These are phyloP conservation scores for Callitettix versicolor DNA, from an alignment of 1,140 invertebrate genomes.

Conservation along the genomic window DNA sequence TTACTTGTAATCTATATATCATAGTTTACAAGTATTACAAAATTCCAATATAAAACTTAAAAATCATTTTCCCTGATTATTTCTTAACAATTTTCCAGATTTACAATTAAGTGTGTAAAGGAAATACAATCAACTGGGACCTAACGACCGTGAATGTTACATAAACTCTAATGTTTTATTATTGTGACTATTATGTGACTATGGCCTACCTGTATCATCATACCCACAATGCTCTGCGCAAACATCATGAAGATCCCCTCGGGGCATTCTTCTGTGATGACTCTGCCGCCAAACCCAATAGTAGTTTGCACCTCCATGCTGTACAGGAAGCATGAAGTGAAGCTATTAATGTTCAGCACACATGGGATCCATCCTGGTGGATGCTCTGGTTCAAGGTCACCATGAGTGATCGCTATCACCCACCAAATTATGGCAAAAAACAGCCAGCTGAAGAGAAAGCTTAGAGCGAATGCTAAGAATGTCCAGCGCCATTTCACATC, in stretches of 20 bases:
- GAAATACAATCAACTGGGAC: too few relatives aligned
- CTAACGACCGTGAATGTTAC: too few relatives aligned
- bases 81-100: too few relatives aligned
- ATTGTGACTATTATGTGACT: too few relatives aligned
- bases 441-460: conserved; percentile 86
- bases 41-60: too few relatives aligned
- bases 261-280: conserved; percentile 88
- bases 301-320: conserved; percentile 89
- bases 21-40: too few relatives aligned
- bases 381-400: conserved; percentile 59
- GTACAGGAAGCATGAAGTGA: conserved; percentile 82
- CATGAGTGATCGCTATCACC: conserved; percentile 83
- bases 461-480: conserved; percentile 79
- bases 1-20: background rate
- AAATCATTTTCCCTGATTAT: too few relatives aligned
- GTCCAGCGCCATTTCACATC: conserved; percentile 97
- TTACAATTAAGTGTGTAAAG: too few relatives aligned
- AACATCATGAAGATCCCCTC: conserved; percentile 96
- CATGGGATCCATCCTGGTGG: conserved; percentile 66
- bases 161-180: too few relatives aligned
- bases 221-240: conserved; percentile 89
- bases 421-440: conserved; percentile 88
- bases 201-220: conserved; percentile 63
- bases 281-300: conserved; percentile 59
- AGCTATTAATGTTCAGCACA: conserved; percentile 66